These are phyloP conservation scores for Micronisus gabar DNA, from an alignment of 2,113 vertebrate genomes.

Conservation along the genomic window DNA sequence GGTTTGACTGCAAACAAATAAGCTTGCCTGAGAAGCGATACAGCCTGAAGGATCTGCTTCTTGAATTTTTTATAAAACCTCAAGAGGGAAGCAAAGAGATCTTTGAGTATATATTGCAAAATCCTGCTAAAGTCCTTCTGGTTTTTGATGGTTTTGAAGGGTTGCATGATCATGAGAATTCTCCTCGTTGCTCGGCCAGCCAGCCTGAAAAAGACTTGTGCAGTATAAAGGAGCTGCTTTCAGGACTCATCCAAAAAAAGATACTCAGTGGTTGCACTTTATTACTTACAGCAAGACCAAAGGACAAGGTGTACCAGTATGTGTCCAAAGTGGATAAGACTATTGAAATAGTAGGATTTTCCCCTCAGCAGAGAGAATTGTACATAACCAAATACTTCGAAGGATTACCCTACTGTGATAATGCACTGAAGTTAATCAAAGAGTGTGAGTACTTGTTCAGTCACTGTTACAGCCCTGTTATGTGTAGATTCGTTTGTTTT, in stretches of 20 bases:
- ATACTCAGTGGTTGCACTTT: slow-evolving; percentile 85
- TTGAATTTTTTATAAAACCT: slow-evolving; percentile 62
- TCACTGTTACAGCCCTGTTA: slow-evolving; percentile 80
- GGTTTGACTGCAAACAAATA: slow-evolving; percentile 77
- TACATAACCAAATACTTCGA: slow-evolving; percentile 80
- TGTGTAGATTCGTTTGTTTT: slow-evolving; percentile 82
- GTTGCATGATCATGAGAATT: slow-evolving; percentile 75
- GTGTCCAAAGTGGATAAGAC: slow-evolving; percentile 79
- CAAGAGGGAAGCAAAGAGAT: slow-evolving; percentile 62
- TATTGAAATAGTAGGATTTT: slow-evolving; percentile 84
- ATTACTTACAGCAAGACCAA: slow-evolving; percentile 80
- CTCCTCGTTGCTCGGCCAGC: slow-evolving; percentile 47
- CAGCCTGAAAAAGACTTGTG: slow-evolving; percentile 28
- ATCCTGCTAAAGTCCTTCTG: slow-evolving; percentile 82
- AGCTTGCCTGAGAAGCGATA: slow-evolving; percentile 53
- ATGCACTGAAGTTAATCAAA: slow-evolving; percentile 66
- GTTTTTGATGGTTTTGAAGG: slow-evolving; percentile 89
- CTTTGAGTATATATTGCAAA: slow-evolving; percentile 74
- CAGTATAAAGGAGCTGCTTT: slow-evolving; percentile 78
- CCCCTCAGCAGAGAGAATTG: slow-evolving; percentile 67
- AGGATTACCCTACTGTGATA: not conserved
- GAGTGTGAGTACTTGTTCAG: slow-evolving; percentile 72
- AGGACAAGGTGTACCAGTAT: slow-evolving; percentile 76
- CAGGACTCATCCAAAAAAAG: slow-evolving; percentile 82
- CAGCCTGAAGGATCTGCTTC: slow-evolving; percentile 80